These are phyloP conservation scores for Leguminivora glycinivorella DNA, from an alignment of 1,140 invertebrate species.

Conservation along the genomic window DNA sequence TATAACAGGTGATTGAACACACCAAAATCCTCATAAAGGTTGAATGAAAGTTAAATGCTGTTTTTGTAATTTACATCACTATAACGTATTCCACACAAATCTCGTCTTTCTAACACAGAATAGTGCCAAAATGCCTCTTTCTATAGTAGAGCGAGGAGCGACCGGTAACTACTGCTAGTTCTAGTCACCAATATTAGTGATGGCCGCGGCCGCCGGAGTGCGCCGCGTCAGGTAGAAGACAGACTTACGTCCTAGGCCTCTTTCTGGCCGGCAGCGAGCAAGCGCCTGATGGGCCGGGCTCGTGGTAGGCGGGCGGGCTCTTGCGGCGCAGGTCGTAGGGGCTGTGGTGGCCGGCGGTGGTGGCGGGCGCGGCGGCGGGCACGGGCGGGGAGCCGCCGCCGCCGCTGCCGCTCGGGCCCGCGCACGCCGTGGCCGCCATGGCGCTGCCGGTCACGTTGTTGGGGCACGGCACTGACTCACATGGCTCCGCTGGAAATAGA, in stretches of 20 bases:
- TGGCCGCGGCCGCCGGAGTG: no score
- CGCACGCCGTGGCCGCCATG: conserved; percentile 70
- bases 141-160: no score
- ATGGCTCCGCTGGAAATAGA: conserved; percentile 83
- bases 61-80: no score
- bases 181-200: no score
- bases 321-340: conserved; percentile 92
- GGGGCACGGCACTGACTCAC: conserved; percentile 84
- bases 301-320: conserved; percentile 85
- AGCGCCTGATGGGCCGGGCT: conserved; percentile 80
- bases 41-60: no score
- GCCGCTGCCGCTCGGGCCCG: conserved; percentile 71
- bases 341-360: conserved; percentile 85
- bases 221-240: no score
- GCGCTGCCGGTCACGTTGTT: conserved; percentile 82
- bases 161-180: no score
- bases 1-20: no score
- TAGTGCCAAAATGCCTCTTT: no score
- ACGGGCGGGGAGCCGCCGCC: conserved; percentile 64
- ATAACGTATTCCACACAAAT: not conserved
- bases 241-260: conserved; percentile 86
- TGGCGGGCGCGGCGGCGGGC: conserved; percentile 67
- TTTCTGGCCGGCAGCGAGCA: conserved; percentile 89
- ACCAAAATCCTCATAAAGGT: no score
- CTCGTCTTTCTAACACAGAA: no score